Evolutionary conservation across 1,140 invertebrate species (phyloP), one percentile per base, ranked within the genome.

Genomic region (Bombus waltoni): DNA sequence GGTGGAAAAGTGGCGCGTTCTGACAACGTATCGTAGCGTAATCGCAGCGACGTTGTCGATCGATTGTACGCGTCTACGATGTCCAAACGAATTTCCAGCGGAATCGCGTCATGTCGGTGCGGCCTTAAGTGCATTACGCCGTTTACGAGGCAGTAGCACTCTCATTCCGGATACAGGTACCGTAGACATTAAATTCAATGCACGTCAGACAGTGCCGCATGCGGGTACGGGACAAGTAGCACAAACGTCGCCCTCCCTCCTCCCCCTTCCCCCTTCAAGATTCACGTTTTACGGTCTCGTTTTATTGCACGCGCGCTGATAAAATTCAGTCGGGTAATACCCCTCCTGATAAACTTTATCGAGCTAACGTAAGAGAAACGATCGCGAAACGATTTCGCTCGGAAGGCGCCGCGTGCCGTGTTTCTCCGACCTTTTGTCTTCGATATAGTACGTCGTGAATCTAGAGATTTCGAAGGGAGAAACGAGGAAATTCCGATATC

Each of bases 141-240:
- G 72, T 88, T 90, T 81, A 81, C 83, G 77, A 86, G 53, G 25
- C 70, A 35, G 72, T 81, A n/a, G 79, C 40, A 74, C 71, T 81
- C 44, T 40, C 80, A 75, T 62, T 84, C 72, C 57, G 57, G 57
- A 79, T 79, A 88, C 87, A 68, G 74, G 72, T 85, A 65, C 81
- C 62, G 59, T 40, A 28, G 74, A 32, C 84, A 89, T 90, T 90
- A 86, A 89, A 90, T 90, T 88, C 89, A 72, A 81, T 65, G 71
- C 88, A 87, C 88, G 86, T 88, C 89, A 53, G 42, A 25, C 42
- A 28, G 71, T 28, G 47, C 47, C 79, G 76, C 75, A 90, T 90
- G 89, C 89, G 89, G 89, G 88, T 35, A 79, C 65, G 65, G 32
- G 53, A 71, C 80, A 83, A 86, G 62, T 86, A 76, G 84, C n/a